Evolutionary conservation across 2,113 vertebrate genomes (phyloP).

Genomic region (Zosterops borbonicus): DNA sequence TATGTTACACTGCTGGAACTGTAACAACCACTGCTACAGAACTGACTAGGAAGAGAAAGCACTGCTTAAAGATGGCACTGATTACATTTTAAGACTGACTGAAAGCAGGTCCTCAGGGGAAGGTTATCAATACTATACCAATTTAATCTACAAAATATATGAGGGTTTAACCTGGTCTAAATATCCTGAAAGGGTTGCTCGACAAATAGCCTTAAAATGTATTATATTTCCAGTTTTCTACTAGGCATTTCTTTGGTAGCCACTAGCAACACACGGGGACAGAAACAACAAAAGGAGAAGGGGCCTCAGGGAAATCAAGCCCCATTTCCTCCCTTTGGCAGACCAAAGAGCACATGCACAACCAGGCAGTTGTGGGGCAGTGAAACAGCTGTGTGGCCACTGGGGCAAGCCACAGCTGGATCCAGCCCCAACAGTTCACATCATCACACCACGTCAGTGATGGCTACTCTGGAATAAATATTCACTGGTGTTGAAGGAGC

Average conservation of each 20-base stretch:
- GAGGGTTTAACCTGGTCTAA: background rate
- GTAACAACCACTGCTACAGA: background rate
- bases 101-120: background rate
- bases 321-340: background rate
- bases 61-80: background rate
- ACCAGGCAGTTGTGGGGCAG: background rate
- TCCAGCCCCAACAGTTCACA: background rate
- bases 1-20: background rate
- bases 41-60: background rate
- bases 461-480: accelerated
- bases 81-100: background rate
- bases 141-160: background rate
- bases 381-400: background rate
- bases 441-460: background rate
- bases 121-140: background rate
- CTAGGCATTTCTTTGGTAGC: background rate
- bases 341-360: background rate
- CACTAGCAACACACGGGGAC: background rate
- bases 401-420: constrained; percentile 5
- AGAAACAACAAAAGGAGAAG: background rate
- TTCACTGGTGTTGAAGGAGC: background rate
- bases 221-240: background rate
- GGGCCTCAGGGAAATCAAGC: background rate
- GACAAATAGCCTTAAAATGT: background rate
- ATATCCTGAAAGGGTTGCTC: background rate